Base-by-base conservation (phyloP, 2,797 vertebrate genomes). In the Coregonus ussuriensis region DNA sequence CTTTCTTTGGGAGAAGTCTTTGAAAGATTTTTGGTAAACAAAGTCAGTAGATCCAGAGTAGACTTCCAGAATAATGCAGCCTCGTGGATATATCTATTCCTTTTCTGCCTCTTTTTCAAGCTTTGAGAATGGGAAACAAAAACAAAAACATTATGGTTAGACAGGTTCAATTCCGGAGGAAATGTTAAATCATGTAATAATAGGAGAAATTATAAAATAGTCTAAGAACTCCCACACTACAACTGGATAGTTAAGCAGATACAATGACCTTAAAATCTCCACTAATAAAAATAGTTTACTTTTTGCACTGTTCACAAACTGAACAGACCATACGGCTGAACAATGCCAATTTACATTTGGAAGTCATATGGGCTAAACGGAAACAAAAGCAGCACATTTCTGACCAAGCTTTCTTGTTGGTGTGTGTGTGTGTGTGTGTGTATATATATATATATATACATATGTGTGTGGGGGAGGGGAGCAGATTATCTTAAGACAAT, bases 11-110 rank as follows among this genome's bases (percentile, higher is more conserved):
- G 75, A 83, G 81, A 79, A 78, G 81, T 85, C 85, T 90, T 83
- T 87, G 88, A 89, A 87, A 87, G 86, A 87, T 89, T 91, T 91
- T 89, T 88, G 86, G 77, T 86, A 85, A 86, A 86, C 88, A 88
- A 87, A 86, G 86, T 85, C 87, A 79, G 86, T 78, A 77, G 85
- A 86, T 90, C 88, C 89, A 88, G 89, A 83, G 80, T 77, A 86
- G 89, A 85, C 88, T 85, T 91, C 89, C 89, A 81, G 87, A 88
- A 89, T 87, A 89, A 91, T 83, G 88, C 84, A 86, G 87, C 83
- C 59, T 3, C 59, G 4, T 63, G 21, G 59, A 25, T 25, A 63
- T n/a, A 63, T 63, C 59, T 63, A 63, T 63, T 63, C 59, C 59
- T 85, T 85, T 81, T 87, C 83, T 81, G 84, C 66, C 31, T 85